phyloP scores from a whole-genome alignment of 2,888 invertebrate genomes.

The Harpalus rubripes region DNA sequence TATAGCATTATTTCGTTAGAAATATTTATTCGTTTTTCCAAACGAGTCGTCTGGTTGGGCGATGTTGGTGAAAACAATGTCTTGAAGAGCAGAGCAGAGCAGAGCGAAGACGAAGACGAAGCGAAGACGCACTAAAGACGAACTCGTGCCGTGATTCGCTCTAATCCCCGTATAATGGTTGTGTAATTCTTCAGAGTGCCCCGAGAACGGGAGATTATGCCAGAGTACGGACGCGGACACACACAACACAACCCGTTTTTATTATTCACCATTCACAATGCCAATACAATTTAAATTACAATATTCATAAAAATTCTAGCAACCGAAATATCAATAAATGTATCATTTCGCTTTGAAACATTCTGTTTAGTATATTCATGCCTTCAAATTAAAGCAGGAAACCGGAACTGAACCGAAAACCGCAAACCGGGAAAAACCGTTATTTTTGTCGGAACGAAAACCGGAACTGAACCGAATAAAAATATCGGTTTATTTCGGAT shows the following conservation, averaged over 20 bases:
- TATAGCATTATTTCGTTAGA: conserved; percentile 70
- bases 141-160: conserved; percentile 75
- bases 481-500: no score
- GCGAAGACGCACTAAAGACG: conserved; percentile 67
- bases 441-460: no score
- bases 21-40: conserved; percentile 79
- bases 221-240: neutral
- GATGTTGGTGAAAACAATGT: conserved; percentile 75
- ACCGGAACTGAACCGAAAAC: no score
- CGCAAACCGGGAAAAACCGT: no score
- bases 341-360: no score
- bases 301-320: neutral
- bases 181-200: conserved; percentile 76
- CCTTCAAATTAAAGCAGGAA: no score
- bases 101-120: neutral
- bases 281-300: neutral
- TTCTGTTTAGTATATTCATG: no score
- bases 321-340: neutral
- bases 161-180: conserved; percentile 79
- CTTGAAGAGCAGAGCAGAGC: conserved; percentile 68
- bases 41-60: conserved; percentile 75
- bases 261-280: neutral
- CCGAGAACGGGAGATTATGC: conserved; percentile 53
- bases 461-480: no score
- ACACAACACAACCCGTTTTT: neutral